Evolutionary conservation across 2,888 invertebrate species (phyloP), one percentile per base, ranked within the genome.

Genomic region (Camponotus fellah): DNA sequence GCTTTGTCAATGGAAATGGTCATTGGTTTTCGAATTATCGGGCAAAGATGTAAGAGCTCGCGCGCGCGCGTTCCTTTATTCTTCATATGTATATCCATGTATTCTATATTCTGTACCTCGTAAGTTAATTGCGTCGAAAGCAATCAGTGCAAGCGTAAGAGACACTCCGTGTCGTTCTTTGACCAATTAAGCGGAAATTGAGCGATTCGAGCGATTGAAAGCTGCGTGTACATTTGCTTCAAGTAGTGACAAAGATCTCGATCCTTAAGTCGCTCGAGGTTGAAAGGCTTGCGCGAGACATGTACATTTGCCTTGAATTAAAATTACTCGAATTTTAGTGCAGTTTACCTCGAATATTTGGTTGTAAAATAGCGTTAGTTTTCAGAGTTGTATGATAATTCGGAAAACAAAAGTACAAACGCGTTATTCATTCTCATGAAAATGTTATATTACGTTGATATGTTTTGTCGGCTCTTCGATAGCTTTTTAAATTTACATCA

Each of bases 121-220:
- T 10, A 68, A 83, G 68, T 82, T 85, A 82, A 71, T 83, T 82
- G 86, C 87, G 71, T 86, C 81, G 26, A 74, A 89, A 86, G 87
- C 91, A 88, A 79, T 88, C 86, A 88, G 90, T 90, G 89, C 89
- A 91, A 91, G 91, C 91, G 83, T 76, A 88, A 82, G 79, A 89
- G 88, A 89, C 85, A 87, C 86, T 62, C 75, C 65, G 71, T 87
- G 84, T 79, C 83, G 64, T 80, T 80, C 17, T 71, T 62, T 49
- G 60, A 79, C 34, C 69, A 69, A 37, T n/a, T 60, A 80, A 80
- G 79, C 71, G 21, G 26, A 71, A 69, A 71, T 53, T 46, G 79
- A 80, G 79, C 69, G 58, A 60, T 71, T 37, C 71, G 46, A 53
- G 53, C 53, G 53, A 80, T 46, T 60, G 34, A 46, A 79, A 79